A percentile compares a stretch with the other conserved stretches of the same genome.
Evolutionary conservation across 2,888 invertebrate species (phyloP).

Genomic region (Deilephila elpenor): DNA sequence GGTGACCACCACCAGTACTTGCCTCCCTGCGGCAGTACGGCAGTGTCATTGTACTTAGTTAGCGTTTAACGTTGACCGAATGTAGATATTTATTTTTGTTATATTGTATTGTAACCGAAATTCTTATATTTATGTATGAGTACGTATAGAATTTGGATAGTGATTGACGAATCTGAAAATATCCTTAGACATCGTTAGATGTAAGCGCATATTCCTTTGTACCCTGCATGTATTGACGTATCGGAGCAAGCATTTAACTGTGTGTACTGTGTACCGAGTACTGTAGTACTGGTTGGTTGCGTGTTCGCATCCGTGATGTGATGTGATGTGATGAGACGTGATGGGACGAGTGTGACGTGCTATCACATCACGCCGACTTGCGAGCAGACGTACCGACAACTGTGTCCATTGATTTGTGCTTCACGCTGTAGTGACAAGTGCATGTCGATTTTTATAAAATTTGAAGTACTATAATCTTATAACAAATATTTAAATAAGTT

Average conservation of each 20-base stretch:
- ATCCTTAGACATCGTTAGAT: slow-evolving; percentile 42
- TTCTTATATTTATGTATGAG: slow-evolving; percentile 75
- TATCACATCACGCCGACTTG: slow-evolving; percentile 33
- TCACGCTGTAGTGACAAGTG: slow-evolving; percentile 76
- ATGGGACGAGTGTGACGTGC: no score
- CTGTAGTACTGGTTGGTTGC: neutral
- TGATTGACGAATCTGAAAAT: slow-evolving; percentile 44
- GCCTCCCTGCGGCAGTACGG: slow-evolving; percentile 21
- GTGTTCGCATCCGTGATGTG: slow-evolving; percentile 4
- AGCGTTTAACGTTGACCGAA: slow-evolving; percentile 80
- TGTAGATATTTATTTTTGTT: slow-evolving; percentile 85
- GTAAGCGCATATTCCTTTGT: slow-evolving; percentile 39
- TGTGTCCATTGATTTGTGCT: slow-evolving; percentile 64
- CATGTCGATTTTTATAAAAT: slow-evolving; percentile 73
- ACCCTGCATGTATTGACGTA: slow-evolving; percentile 19
- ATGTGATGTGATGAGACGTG: no score
- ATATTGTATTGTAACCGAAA: slow-evolving; percentile 78
- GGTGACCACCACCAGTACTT: slow-evolving; percentile 40
- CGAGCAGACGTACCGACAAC: slow-evolving; percentile 41
- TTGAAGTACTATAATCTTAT: slow-evolving; percentile 83
- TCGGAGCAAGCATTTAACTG: slow-evolving; percentile 17
- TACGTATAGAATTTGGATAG: slow-evolving; percentile 55
- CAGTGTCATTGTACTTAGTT: slow-evolving; percentile 80
- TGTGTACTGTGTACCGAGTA: slow-evolving; percentile 12
- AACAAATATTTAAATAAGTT: slow-evolving; percentile 83